Evolutionary conservation across 2,797 vertebrate species (phyloP).

Genomic region (Rhyacichthys aspro): DNA sequence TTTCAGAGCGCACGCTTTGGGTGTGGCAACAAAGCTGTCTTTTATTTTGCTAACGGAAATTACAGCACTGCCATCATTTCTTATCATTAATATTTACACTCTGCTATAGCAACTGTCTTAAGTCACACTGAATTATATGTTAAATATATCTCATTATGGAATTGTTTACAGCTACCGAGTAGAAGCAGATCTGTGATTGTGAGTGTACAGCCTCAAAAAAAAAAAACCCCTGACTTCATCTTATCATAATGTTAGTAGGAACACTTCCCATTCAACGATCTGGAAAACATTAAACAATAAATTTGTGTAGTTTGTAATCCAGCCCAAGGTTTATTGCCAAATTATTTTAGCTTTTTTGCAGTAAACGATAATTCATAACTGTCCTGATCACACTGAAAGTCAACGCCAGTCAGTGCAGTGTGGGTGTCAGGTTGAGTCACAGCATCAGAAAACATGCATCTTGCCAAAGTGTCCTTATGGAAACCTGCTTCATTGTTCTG

Average conservation of each 20-base stretch:
- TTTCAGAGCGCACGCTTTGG: background rate
- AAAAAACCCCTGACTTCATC: constrained; percentile 31
- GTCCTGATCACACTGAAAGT: constrained; percentile 7
- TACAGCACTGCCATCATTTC: constrained; percentile 7
- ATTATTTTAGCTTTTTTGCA: constrained; percentile 5
- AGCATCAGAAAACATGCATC: background rate
- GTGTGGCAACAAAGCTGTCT: constrained; percentile 15
- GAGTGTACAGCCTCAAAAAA: background rate
- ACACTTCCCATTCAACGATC: constrained; percentile 4
- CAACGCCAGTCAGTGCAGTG: background rate
- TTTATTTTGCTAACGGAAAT: constrained; percentile 20
- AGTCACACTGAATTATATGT: background rate
- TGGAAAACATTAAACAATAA: constrained; percentile 23
- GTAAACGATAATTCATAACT: constrained; percentile 7
- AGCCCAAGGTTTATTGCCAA: constrained; percentile 9
- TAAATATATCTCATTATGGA: constrained; percentile 3
- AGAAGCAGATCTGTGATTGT: background rate
- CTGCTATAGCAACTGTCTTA: constrained; percentile 8
- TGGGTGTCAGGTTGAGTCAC: background rate
- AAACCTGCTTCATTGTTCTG: constrained; percentile 4
- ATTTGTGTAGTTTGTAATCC: background rate
- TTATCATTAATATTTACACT: constrained; percentile 30
- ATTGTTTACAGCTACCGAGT: constrained; percentile 10
- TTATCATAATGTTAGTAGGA: constrained; percentile 5
- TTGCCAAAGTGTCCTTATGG: constrained; percentile 6